Conservation (phyloP, 2,888 invertebrate genomes). For the Amphimallon solstitiale region DNA sequence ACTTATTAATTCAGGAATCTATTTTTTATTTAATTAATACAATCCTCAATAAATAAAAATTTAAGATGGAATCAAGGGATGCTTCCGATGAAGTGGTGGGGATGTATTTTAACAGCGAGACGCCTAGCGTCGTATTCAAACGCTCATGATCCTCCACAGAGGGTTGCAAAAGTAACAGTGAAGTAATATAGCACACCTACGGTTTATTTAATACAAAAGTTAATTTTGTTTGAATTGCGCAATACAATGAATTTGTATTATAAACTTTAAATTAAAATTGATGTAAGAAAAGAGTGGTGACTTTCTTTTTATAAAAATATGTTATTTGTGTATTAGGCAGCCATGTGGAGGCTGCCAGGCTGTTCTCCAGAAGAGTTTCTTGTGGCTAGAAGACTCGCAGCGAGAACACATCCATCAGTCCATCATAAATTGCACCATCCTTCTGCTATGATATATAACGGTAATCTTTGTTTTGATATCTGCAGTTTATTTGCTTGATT, state of each 20-base stretch:
- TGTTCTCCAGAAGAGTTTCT: slow-evolving; percentile 63
- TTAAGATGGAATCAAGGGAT: slow-evolving; percentile 21
- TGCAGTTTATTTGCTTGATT: too few species aligned
- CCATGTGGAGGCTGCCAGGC: slow-evolving; percentile 64
- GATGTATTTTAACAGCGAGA: slow-evolving; percentile 45
- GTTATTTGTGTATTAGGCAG: slow-evolving; percentile 50
- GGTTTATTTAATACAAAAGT: not conserved
- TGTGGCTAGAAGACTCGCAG: slow-evolving; percentile 61
- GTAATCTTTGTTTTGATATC: slow-evolving; percentile 53
- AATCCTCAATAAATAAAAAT: not conserved
- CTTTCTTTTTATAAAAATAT: slow-evolving; percentile 28
- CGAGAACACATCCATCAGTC: slow-evolving; percentile 61
- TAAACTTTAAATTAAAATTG: not conserved
- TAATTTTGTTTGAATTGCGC: not conserved
- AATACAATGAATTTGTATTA: not conserved
- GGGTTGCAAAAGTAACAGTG: slow-evolving; percentile 21
- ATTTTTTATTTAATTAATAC: not conserved
- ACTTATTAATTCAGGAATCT: not conserved
- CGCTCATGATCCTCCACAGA: slow-evolving; percentile 34
- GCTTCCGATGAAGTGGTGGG: slow-evolving; percentile 38
- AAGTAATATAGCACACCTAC: not conserved
- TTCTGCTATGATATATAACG: slow-evolving; percentile 67
- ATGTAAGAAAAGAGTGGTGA: not conserved
- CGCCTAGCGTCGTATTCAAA: slow-evolving; percentile 46
- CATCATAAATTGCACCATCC: slow-evolving; percentile 65